These are phyloP conservation scores for Microcebus tavaratra DNA, from an alignment of 2,113 vertebrate species.

Conservation along the genomic window DNA sequence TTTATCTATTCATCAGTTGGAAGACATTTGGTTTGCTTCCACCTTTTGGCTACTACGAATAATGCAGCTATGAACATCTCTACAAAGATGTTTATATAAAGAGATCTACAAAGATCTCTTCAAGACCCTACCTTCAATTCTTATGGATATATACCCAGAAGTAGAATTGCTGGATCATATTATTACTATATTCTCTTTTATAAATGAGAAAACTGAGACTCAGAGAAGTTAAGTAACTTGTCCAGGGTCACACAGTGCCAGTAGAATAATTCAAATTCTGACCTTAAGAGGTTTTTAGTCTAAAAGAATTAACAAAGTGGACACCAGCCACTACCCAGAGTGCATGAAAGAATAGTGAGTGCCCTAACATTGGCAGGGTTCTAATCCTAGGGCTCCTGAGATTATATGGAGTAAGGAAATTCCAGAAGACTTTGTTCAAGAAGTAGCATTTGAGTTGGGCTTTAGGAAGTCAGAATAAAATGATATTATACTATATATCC, in stretches of 20 bases:
- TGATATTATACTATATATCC: neutral
- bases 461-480: neutral
- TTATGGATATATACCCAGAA: neutral
- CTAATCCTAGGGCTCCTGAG: neutral
- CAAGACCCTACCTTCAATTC: neutral
- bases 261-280: neutral
- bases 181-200: neutral
- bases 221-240: neutral
- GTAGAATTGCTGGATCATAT: neutral
- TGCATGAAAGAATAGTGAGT: neutral
- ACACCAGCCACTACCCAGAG: neutral
- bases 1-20: neutral
- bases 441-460: neutral
- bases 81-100: too few species aligned
- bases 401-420: neutral
- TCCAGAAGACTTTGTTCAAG: neutral
- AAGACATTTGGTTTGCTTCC: neutral
- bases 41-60: neutral
- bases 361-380: neutral
- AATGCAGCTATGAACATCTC: neutral
- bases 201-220: neutral
- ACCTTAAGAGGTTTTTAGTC: neutral
- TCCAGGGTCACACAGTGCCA: neutral
- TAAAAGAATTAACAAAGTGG: neutral
- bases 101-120: neutral